A percentile compares a stretch with the other conserved stretches of the same genome.
Evolutionary conservation across 1,140 invertebrate species (phyloP).

Genomic region (Cataglyphis hispanica): DNA sequence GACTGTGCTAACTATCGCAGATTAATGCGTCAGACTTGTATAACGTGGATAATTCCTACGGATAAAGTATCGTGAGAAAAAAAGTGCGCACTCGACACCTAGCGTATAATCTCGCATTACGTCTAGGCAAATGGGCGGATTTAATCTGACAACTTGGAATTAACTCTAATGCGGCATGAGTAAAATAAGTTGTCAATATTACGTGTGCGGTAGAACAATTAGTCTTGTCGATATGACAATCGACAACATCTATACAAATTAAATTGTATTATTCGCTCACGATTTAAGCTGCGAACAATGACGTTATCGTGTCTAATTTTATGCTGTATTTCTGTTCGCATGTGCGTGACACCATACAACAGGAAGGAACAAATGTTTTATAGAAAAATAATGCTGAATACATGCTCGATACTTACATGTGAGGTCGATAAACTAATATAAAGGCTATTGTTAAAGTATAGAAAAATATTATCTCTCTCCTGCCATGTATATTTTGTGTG

Average conservation of each 20-base stretch:
- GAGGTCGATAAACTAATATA: slow-evolving; percentile 24
- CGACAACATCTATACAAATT: slow-evolving; percentile 4
- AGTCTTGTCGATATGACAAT: slow-evolving; percentile 29
- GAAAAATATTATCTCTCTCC: not conserved
- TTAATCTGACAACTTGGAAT: slow-evolving; percentile 45
- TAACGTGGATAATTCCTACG: slow-evolving; percentile 59
- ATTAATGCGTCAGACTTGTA: slow-evolving; percentile 41
- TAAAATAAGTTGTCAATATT: slow-evolving; percentile 36
- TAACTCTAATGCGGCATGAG: slow-evolving; percentile 19
- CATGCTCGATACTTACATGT: not conserved
- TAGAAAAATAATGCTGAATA: slow-evolving; percentile 12
- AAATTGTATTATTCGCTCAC: slow-evolving; percentile 24
- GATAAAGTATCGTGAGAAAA: slow-evolving; percentile 69
- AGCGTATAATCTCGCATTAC: slow-evolving; percentile 48
- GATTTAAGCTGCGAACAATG: not conserved
- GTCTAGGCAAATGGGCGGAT: slow-evolving; percentile 30
- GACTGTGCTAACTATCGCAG: slow-evolving; percentile 1
- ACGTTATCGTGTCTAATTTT: slow-evolving; percentile 1
- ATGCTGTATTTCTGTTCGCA: not conserved
- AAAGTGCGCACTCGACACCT: slow-evolving; percentile 37
- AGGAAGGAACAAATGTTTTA: slow-evolving; percentile 2
- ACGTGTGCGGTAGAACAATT: not conserved
- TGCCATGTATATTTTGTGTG: slow-evolving; percentile 19
- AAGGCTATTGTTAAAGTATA: not conserved
- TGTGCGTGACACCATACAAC: not conserved